Evolutionary conservation across 2,113 vertebrate species (phyloP), one percentile per base, ranked within the genome.

Genomic region (Platichthys flesus): DNA sequence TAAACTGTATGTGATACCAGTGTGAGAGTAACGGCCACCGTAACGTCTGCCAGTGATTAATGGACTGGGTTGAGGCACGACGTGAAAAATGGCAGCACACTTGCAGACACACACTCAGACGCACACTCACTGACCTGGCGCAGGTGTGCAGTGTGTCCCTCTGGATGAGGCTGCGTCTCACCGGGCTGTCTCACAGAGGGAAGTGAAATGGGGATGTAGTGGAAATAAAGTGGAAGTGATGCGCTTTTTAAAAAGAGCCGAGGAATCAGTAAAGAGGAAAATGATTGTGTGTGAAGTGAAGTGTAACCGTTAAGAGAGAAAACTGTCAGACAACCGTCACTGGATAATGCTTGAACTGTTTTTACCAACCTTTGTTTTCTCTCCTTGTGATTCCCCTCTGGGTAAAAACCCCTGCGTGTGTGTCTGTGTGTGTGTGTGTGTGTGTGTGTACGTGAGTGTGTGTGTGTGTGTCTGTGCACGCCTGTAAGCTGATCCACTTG

Each of bases 401-500:
- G 4, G 31, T 20, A 52, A 18, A 15, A 18, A 12, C 2, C 7
- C 7, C 5, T 31, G 6, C 6, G 31, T 31, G 31, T 31, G 31
- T 31, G 31, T 37, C 1, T 37, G 20, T 37, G 20, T 40, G 20
- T 56, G 42, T 70, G 40, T 40, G 18, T 66, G 28, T 26, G 15
- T 20, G 49, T 51, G 49, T 51, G 15, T 51, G 49, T 51, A 4
- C 20, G 18, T 51, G 49, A 20, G 16, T 31, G 31, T 31, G 6
- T 52, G 12, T 71, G 56, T 57, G 51, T 64, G n/a, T 57, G 15
- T 59, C 16, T 52, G 18, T 35, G 20, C 60, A 21, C 24, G 59
- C 55, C 40, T 62, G 93, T 87, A 94, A 94, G 57, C 12, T 23
- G 89, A 94, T 85, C 89, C 68, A 59, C 57, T 74, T 84, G 92